Base-by-base conservation (phyloP, 2,113 vertebrate genomes). In the Dicerorhinus sumatrensis region DNA sequence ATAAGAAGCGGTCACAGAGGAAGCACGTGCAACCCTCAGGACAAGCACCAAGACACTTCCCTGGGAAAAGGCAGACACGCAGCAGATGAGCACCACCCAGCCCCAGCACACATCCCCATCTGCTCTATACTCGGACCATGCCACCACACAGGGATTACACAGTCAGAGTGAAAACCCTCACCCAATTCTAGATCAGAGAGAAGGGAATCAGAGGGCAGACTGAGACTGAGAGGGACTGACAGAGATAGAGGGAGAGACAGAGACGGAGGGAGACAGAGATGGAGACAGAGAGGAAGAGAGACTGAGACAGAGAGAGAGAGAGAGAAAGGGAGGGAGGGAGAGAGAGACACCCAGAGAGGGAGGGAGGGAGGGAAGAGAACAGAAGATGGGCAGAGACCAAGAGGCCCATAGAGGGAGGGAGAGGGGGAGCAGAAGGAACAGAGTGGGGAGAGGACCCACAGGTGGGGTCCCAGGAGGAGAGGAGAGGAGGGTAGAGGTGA, bases 261-360 rank as follows among this genome's bases (percentile, higher is more conserved):
- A 42, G 13, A 87, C 13, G n/a, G 2, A 23, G 11, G 8, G 27
- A 51, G 23, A 27, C 13, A 93, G 70, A 75, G 17, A 69, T 48
- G 46, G 9, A 48, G 3, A 54, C 13, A 60, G 42, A 67, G 0
- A n/a, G 36, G 67, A 13, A 36, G 72, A 56, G 3, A 58, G 14
- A 18, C 8, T 31, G 46, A 84, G 42, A 10, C 0, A 6, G 2
- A 16, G 56, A 48, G 20, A 14, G 33, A 14, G 33, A 31, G 33
- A 0, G 33, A 0, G 12, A 1, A 13, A 33, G 58, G 13, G 2
- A 23, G 48, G 25, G 23, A 36, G 13, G 13, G 27, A 36, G n/a
- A n/a, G 18, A 33, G 46, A 8, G 46, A 51, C 33, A n/a, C 25
- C 48, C 1, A 0, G 13, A 2, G 6, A 25, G 58, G 8, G 2